Conservation (phyloP, 2,888 invertebrate genomes). For the Apomyelois bistriatella region DNA sequence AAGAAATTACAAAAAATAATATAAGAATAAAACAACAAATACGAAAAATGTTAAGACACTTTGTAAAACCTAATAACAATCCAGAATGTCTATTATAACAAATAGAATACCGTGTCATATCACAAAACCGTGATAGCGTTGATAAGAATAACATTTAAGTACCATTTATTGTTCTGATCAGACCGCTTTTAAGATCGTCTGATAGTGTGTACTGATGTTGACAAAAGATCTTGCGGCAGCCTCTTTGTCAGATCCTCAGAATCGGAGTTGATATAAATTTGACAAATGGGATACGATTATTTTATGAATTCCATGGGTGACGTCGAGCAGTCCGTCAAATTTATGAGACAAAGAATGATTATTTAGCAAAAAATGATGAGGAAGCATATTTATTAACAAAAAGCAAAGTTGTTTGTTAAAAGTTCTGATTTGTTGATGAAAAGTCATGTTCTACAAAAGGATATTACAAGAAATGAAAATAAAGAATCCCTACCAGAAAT, state of each 20-base stretch:
- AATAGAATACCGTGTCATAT: conserved; percentile 5
- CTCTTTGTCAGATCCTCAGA: conserved; percentile 53
- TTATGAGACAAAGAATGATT: neutral
- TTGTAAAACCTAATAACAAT: no score
- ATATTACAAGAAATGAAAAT: no score
- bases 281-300: conserved; percentile 6
- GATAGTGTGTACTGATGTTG: conserved; percentile 67
- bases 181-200: conserved; percentile 67
- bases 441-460: no score
- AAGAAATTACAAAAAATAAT: no score
- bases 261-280: neutral
- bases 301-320: neutral
- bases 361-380: no score
- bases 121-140: conserved; percentile 43
- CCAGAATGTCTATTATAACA: neutral
- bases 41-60: neutral
- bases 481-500: no score
- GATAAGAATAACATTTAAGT: conserved; percentile 71
- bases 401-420: no score
- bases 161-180: conserved; percentile 73
- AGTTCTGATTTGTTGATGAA: no score
- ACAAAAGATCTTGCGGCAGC: conserved; percentile 64
- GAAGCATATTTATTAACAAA: no score
- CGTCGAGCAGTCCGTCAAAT: neutral
- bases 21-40: neutral